Evolutionary conservation across 2,797 vertebrate genomes (phyloP).

Genomic region (Petrocephalus sullivani): DNA sequence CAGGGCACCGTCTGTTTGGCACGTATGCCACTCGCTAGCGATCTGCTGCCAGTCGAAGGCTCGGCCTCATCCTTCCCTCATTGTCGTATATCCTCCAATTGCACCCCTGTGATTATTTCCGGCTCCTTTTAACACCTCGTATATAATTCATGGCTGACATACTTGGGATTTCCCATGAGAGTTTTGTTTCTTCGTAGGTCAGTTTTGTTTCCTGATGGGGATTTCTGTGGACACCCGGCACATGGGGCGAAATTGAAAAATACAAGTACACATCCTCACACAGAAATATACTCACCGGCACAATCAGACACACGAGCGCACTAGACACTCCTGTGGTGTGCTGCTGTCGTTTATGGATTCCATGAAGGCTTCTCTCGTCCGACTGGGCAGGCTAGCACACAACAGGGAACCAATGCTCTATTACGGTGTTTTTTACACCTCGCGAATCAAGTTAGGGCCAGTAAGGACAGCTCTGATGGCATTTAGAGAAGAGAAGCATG

Average conservation of each 20-base stretch:
- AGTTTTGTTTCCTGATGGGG: constrained; percentile 4
- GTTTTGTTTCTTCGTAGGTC: background rate
- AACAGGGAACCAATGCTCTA: background rate
- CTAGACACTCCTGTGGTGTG: background rate
- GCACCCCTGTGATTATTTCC: background rate
- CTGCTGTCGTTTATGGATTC: background rate
- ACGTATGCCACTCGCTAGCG: background rate
- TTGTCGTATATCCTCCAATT: background rate
- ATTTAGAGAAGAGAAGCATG: background rate
- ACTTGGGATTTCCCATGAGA: background rate
- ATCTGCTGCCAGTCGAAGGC: background rate
- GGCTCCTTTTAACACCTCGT: background rate
- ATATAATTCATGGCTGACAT: background rate
- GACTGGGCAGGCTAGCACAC: background rate
- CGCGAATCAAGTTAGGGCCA: constrained; percentile 1
- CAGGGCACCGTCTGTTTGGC: background rate
- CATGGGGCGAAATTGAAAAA: background rate
- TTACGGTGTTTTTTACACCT: background rate
- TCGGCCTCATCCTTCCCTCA: background rate
- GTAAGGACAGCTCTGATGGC: background rate
- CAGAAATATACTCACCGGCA: background rate
- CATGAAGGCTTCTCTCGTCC: background rate
- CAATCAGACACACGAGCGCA: background rate
- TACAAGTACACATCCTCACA: background rate
- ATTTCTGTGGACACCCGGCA: background rate